Percentiles rank a stretch among this genome's conserved stretches.
Conservation (phyloP, 2,888 invertebrate species). For the Mystacides longicornis region DNA sequence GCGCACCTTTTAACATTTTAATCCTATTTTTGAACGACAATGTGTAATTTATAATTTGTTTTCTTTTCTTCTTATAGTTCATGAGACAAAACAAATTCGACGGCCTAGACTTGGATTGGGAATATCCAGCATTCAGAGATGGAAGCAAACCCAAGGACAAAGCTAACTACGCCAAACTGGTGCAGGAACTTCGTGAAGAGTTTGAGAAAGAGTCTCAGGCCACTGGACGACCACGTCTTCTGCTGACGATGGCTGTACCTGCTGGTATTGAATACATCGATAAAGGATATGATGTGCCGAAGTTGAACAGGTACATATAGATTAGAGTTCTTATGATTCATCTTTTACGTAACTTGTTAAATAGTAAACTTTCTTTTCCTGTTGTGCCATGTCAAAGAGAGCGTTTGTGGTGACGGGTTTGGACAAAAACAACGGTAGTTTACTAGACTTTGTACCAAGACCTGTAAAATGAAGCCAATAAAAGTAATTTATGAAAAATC, state of each 20-base stretch:
- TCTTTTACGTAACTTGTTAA: neutral
- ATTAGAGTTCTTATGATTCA: neutral
- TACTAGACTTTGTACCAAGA: no score
- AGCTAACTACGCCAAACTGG: conserved; percentile 81
- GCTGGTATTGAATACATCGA: conserved; percentile 90
- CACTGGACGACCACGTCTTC: conserved; percentile 68
- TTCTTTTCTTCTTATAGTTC: conserved; percentile 42
- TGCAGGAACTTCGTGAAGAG: conserved; percentile 82
- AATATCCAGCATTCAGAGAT: conserved; percentile 75
- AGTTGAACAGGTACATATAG: conserved; percentile 62
- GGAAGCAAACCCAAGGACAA: conserved; percentile 74
- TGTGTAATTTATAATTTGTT: no score
- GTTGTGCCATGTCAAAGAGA: no score
- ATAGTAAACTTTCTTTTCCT: no score
- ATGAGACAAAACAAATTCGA: conserved; percentile 88
- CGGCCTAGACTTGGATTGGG: conserved; percentile 90
- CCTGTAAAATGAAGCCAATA: no score
- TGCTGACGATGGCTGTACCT: conserved; percentile 90
- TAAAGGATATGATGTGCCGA: conserved; percentile 86
- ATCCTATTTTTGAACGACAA: neutral
- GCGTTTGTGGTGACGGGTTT: no score
- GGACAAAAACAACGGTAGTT: no score
- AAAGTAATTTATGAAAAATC: no score
- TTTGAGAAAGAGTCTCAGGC: conserved; percentile 80
- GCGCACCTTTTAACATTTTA: neutral